Evolutionary conservation across 2,113 vertebrate species (phyloP).

Genomic region (Caranx ignobilis): DNA sequence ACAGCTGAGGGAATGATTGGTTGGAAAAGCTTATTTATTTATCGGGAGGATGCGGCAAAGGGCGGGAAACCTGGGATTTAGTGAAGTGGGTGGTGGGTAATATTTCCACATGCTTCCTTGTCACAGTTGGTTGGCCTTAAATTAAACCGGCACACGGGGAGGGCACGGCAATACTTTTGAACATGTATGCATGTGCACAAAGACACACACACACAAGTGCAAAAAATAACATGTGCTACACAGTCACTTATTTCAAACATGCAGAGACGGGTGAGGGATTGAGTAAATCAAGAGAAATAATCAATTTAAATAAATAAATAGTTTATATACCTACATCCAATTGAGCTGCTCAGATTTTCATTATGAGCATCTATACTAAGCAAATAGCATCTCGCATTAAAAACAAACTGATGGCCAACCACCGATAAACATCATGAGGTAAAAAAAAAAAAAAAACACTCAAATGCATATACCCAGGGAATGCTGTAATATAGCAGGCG

Average conservation of each 20-base stretch:
- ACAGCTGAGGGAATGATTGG: constrained; percentile 58
- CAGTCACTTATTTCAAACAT: constrained; percentile 20
- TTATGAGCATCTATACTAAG: constrained; percentile 29
- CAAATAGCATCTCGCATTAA: constrained; percentile 35
- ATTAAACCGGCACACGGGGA: constrained; percentile 59
- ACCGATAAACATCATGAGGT: background rate
- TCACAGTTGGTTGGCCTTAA: constrained; percentile 69
- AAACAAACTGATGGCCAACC: constrained; percentile 28
- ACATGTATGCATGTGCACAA: constrained; percentile 23
- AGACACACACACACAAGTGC: constrained; percentile 15
- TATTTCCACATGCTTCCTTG: constrained; percentile 64
- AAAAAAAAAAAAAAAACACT: constrained; percentile 5
- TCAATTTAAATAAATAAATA: background rate
- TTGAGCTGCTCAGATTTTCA: constrained; percentile 26
- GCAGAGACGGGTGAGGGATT: background rate
- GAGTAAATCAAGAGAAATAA: constrained; percentile 11
- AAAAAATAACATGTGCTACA: constrained; percentile 14
- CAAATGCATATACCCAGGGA: constrained; percentile 50
- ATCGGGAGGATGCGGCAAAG: constrained; percentile 27
- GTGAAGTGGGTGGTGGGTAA: constrained; percentile 62
- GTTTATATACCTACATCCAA: constrained; percentile 16
- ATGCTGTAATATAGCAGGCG: constrained; percentile 40
- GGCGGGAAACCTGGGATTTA: constrained; percentile 47
- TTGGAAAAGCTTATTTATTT: constrained; percentile 69
- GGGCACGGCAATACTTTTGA: constrained; percentile 19